Evolutionary conservation across 2,888 invertebrate species (phyloP).

Genomic region (Drosophila engyochracea): DNA sequence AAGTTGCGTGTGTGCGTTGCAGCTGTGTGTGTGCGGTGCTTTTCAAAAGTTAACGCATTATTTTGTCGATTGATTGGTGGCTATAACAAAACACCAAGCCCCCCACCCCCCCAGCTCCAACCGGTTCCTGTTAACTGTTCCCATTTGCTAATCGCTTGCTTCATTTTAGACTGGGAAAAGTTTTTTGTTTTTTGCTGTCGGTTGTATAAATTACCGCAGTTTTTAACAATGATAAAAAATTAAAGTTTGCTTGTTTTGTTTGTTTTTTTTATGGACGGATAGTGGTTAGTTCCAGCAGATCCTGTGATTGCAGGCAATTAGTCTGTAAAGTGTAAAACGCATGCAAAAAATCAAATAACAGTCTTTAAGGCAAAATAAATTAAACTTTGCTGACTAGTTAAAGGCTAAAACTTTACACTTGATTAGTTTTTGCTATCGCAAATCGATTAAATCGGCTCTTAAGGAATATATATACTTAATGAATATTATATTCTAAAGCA

Average conservation of each 20-base stretch:
- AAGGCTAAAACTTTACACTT: background rate
- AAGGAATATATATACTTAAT: too few species aligned
- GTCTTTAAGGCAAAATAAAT: conserved; percentile 6
- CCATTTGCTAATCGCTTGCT: conserved; percentile 53
- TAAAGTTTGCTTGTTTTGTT: conserved; percentile 63
- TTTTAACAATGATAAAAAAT: conserved; percentile 79
- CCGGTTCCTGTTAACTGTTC: background rate
- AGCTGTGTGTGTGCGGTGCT: conserved; percentile 43
- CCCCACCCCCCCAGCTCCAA: too few species aligned
- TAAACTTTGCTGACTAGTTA: conserved; percentile 8
- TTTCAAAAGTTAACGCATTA: conserved; percentile 80
- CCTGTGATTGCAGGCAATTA: conserved; percentile 64
- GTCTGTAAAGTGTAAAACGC: conserved; percentile 61
- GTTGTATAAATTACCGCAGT: conserved; percentile 80
- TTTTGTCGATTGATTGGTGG: conserved; percentile 78
- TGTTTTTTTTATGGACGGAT: conserved; percentile 13
- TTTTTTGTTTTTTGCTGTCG: conserved; percentile 56
- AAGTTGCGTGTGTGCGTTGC: conserved; percentile 76
- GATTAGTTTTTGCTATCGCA: background rate
- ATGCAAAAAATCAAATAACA: conserved; percentile 4
- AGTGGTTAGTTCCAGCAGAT: conserved; percentile 10
- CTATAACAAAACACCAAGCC: conserved; percentile 13
- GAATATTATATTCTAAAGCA: background rate
- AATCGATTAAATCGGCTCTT: background rate
- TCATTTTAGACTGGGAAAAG: conserved; percentile 57